These are phyloP conservation scores for Heterodera schachtii DNA, from an alignment of 1,140 invertebrate genomes.

Conservation along the genomic window DNA sequence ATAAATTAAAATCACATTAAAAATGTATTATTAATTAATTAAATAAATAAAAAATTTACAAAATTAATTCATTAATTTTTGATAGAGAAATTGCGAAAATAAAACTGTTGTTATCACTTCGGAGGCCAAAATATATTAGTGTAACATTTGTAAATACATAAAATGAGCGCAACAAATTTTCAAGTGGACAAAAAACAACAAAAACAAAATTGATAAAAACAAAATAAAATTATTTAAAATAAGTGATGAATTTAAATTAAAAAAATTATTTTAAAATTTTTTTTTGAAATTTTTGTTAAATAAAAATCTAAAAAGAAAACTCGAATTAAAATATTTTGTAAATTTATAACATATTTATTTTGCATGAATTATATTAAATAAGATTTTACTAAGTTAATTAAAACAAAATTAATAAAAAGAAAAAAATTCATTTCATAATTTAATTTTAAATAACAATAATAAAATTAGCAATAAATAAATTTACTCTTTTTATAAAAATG, in stretches of 20 bases:
- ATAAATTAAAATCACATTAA: background rate
- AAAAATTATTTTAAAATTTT: background rate
- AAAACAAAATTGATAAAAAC: background rate
- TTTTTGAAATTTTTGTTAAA: conserved; percentile 3
- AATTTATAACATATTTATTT: background rate
- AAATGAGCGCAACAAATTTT: background rate
- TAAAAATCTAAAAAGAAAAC: background rate
- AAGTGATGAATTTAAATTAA: no score
- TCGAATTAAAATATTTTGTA: background rate
- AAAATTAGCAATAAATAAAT: no score
- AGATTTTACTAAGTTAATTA: no score
- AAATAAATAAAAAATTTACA: background rate
- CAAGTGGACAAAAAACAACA: background rate
- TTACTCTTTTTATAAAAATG: no score
- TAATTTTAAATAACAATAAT: no score
- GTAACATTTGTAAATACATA: background rate
- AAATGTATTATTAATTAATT: background rate
- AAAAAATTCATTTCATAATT: no score
- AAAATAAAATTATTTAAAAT: no score
- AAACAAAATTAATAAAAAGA: no score
- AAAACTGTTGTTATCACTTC: background rate
- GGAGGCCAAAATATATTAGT: no score
- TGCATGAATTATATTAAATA: no score
- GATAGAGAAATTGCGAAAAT: background rate
- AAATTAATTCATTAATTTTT: background rate